phyloP scores from a whole-genome alignment of 2,113 vertebrate genomes.

The Poeciliopsis prolifica region DNA sequence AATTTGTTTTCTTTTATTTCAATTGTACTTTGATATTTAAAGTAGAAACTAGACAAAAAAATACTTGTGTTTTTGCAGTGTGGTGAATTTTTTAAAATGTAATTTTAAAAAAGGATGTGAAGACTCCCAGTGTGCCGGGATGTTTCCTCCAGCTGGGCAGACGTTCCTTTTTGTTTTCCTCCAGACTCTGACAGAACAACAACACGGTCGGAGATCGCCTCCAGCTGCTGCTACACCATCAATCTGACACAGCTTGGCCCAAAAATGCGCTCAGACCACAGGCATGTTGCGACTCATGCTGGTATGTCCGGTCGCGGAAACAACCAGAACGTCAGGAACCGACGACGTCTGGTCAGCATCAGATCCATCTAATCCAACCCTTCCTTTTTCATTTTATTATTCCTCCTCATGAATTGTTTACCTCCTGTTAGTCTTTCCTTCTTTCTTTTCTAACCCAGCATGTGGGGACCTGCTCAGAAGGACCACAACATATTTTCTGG shows the following conservation, averaged over 20 bases:
- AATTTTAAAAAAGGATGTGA: not conserved
- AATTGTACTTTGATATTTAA: too few relatives aligned
- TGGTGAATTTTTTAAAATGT: not conserved
- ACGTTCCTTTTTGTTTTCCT: slow-evolving; percentile 44
- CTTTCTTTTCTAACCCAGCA: slow-evolving; percentile 19
- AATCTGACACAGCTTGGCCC: slow-evolving; percentile 53
- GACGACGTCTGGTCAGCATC: slow-evolving; percentile 20
- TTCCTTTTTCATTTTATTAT: slow-evolving; percentile 6
- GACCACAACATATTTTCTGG: slow-evolving; percentile 26
- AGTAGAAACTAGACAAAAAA: too few relatives aligned
- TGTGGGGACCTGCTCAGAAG: slow-evolving; percentile 53
- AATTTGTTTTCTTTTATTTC: too few relatives aligned
- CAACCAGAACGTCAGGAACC: not conserved
- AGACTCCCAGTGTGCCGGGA: not conserved
- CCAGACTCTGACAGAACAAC: slow-evolving; percentile 47
- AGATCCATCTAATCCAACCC: slow-evolving; percentile 34
- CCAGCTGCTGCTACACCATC: slow-evolving; percentile 61
- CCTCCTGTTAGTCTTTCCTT: slow-evolving; percentile 21
- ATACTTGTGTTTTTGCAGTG: too few relatives aligned
- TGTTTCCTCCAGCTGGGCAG: not conserved
- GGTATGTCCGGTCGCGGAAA: slow-evolving; percentile 32
- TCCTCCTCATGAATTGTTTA: slow-evolving; percentile 35
- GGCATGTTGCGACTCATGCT: slow-evolving; percentile 58
- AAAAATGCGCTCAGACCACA: slow-evolving; percentile 51
- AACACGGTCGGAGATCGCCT: slow-evolving; percentile 1